Base-by-base conservation (phyloP, 1,140 invertebrate species). In the Drosophila repleta region DNA sequence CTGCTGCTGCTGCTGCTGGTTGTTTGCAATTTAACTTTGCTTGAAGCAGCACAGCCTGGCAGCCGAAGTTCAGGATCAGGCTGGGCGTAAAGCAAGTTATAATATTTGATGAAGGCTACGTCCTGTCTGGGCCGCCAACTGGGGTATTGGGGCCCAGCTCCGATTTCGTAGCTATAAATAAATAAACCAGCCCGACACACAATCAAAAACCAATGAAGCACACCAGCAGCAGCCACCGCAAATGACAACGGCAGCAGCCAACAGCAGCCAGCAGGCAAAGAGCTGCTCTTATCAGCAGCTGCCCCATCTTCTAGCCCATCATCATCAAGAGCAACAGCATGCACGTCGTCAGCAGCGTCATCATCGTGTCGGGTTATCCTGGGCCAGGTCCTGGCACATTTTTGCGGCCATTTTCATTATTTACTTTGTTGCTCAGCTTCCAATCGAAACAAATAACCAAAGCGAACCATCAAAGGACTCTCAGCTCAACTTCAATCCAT, bases 21-120 rank as follows among this genome's bases (percentile, higher is more conserved):
- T 81, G 81, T 87, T 85, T 81, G 81, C 81, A 85, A 85, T 87
- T 85, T 85, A 85, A 85, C 58, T 85, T 85, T 85, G 78, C 74
- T 63, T 39, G 55, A 63, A 80, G 73, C 55, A 80, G 73, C 55
- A 43, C 35, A 68, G 76, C 56, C 45, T 21, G 24, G 4, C 49
- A 65, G 75, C 58, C 79, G 60, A 48, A 67, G 65, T 68, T 45
- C 29, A 20, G 11, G 37, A 56, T 56, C 65, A 63, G 63, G 37
- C n/a, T 24, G 53, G 62, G 52, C 61, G 49, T 63, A 80, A 83
- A 76, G 73, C 73, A 70, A 85, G 80, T 76, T 85, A 84, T 85
- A 85, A 85, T 85, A 85, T 85, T 85, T 85, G 87, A 77, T 85
- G 82, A 85, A 75, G 70, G 72, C 65, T 51, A 10, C 48, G 4